phyloP scores from a whole-genome alignment of 2,797 vertebrate species.

The Glossophaga mutica region DNA sequence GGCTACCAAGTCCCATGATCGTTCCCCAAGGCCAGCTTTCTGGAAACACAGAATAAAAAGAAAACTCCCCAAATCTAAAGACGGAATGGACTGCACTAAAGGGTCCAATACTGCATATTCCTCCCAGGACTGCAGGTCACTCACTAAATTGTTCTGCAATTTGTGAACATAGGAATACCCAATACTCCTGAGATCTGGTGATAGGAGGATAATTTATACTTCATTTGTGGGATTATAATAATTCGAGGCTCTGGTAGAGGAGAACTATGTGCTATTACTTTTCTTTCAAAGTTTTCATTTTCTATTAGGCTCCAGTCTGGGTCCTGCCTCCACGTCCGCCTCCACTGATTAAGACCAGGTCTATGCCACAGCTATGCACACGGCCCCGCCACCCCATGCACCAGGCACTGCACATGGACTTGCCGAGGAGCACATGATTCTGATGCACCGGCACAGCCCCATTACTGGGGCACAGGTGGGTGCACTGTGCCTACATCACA shows the following conservation, averaged over 20 bases:
- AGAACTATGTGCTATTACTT: background rate
- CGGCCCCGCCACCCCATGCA: rapidly evolving
- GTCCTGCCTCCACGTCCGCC: background rate
- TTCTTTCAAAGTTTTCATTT: background rate
- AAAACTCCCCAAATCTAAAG: background rate
- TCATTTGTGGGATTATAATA: background rate
- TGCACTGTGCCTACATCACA: background rate
- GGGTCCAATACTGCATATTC: background rate
- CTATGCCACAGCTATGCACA: too few relatives aligned
- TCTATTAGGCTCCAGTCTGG: background rate
- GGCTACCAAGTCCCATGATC: background rate
- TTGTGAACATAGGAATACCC: background rate
- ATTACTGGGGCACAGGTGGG: background rate
- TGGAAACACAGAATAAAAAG: slow-evolving; percentile 1
- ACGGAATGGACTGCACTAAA: background rate
- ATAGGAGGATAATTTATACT: background rate
- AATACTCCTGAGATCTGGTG: background rate
- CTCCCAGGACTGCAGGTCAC: background rate
- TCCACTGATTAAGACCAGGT: background rate
- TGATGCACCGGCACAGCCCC: background rate
- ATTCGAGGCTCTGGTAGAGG: background rate
- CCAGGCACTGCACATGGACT: background rate
- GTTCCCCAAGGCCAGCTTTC: background rate
- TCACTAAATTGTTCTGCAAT: background rate
- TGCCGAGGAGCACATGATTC: background rate